Base-by-base conservation (phyloP, 1,140 invertebrate genomes). In the Pomacea maculata region DNA sequence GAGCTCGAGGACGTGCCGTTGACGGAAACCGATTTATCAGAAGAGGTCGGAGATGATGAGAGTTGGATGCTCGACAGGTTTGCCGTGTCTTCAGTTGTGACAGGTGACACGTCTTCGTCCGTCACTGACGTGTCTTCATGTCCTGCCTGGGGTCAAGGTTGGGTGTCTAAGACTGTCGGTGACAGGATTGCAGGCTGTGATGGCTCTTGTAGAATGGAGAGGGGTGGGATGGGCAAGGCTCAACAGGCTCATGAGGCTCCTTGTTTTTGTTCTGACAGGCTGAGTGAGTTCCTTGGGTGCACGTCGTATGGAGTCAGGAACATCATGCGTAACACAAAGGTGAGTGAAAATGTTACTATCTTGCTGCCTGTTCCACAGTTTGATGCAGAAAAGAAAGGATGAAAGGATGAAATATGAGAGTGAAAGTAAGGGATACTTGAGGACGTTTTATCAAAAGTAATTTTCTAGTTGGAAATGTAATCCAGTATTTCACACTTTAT, bases 231-330 rank as follows among this genome's bases (percentile, higher is more conserved):
- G 11, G 1, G n/a, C 7, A 8, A 61, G 52, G 55, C 19, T 14
- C 19, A 12, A 8, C 2, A 55, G n/a, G 45, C 54, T 63, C 54
- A 9, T 21, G 19, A 75, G 19, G 54, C 17, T n/a, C 21, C 17
- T 21, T 75, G 19, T 70, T 57, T 55, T 55, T 52, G 65, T 75
- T 25, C 52, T 80, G 93, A 2, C 93, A 95, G 95, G 91, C 93
- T 94, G 85, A 95, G 95, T 92, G 95, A 95, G 91, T 95, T 95
- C 90, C 91, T 95, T 89, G 95, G 95, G 92, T 95, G 95, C 89
- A 94, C 95, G 93, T 95, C 94, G 84, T 95, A 95, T 92, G 94
- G 94, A 82, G 92, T 95, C 82, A 93, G 93, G 91, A 93, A 95
- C 93, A 93, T 94, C 67, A 91, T 93, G 91, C 73, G 75, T 52